These are phyloP conservation scores for Smutsia temminckii DNA, from an alignment of 2,797 vertebrate species.

Conservation along the genomic window DNA sequence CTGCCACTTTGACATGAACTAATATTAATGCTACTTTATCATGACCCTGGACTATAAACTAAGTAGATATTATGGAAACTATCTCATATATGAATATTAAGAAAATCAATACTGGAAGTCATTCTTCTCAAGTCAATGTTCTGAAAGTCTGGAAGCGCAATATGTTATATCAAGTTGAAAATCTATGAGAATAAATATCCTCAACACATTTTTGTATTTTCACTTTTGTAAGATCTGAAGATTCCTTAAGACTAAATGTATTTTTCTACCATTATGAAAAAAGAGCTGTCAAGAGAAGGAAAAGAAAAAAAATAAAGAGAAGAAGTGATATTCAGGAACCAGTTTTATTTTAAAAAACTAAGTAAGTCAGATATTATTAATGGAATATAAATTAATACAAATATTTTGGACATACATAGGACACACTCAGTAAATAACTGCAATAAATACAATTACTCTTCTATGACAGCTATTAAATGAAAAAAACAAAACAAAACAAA, in stretches of 20 bases:
- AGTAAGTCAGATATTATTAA: not conserved
- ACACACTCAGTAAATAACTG: not conserved
- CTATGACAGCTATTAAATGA: not conserved
- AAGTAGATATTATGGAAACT: not conserved
- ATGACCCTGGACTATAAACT: not conserved
- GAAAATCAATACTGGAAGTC: conserved; percentile 6
- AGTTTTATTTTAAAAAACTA: conserved; percentile 45
- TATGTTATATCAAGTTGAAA: conserved; percentile 4
- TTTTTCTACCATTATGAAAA: not conserved
- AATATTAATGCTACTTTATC: not conserved
- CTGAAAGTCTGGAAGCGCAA: conserved; percentile 3
- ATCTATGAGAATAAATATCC: conserved; percentile 25
- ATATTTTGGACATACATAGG: not conserved
- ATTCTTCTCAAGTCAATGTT: not conserved
- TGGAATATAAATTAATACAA: not conserved
- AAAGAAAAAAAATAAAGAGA: not conserved
- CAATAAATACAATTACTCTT: not conserved
- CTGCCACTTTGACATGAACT: not conserved
- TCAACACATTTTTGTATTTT: conserved; percentile 30
- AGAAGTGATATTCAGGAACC: not conserved
- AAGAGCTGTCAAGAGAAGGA: not conserved
- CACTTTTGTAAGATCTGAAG: not conserved
- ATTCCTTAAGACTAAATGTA: not conserved
- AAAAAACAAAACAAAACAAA: not conserved
- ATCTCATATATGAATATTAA: not conserved